Evolutionary conservation across 1,140 invertebrate genomes (phyloP), one percentile per base, ranked within the genome.

Genomic region (Xylocopa sonorina): DNA sequence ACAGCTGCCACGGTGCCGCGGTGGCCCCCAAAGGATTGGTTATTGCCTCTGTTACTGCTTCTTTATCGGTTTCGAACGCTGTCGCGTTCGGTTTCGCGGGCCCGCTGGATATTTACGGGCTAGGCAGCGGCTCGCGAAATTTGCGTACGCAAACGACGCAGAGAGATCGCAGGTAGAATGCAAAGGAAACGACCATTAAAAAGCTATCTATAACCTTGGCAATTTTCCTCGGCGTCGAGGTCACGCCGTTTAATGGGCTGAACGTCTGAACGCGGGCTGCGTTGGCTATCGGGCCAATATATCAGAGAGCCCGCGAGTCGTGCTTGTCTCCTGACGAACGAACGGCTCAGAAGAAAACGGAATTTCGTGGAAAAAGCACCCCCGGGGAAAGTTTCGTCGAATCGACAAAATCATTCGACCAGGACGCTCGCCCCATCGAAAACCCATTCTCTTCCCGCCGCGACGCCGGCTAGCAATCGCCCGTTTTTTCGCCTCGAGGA

Each of bases 201-300:
- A 64, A 71, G 46, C 73, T 63, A 81, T 77, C 64, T 24, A 29
- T 63, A 69, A 77, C 57, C 24, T 77, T 51, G 64, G 27, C 55
- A 60, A 48, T 81, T 77, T 62, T 66, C 60, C 50, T 58, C 60
- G 41, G 69, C 76, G 82, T 48, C 75, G 63, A 83, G 83, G 84
- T 86, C 84, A 82, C 85, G 74, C 29, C 69, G 62, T 88, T 89
- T 88, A 89, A 89, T 86, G 88, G 85, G 75, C 81, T 87, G 87
- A 89, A 90, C 83, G 88, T 83, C 78, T 84, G 88, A 90, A 82
- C 87, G 85, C 41, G 32, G n/a, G 84, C 79, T 48, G n/a, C 80
- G 62, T 80, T n/a, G n/a, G 78, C 82, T 90, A 88, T 89, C 87
- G 82, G 60, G 63, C 72, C 84, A 83, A 87, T 89, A 84, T 87